A percentile compares a stretch with the other conserved stretches of the same genome.
phyloP scores from a whole-genome alignment of 2,113 vertebrate species.

The Cebidichthys violaceus region DNA sequence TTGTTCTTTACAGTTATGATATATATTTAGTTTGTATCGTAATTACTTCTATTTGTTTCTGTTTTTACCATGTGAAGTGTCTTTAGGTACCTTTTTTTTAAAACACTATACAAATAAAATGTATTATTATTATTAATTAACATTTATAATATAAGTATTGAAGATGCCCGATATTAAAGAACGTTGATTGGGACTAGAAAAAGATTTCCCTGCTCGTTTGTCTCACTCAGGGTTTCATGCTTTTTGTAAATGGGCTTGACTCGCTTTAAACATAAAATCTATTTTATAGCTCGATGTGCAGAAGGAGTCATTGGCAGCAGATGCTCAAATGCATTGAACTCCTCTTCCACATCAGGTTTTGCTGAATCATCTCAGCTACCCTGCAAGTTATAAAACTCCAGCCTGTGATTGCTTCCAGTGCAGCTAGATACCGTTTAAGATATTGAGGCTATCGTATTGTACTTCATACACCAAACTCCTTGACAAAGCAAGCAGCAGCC shows the following conservation, averaged over 20 bases:
- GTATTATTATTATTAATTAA: not conserved
- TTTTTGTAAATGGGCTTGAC: not conserved
- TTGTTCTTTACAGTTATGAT: no score
- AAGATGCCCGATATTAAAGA: not conserved
- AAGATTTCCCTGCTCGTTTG: not conserved
- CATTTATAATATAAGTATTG: not conserved
- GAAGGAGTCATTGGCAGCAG: not conserved
- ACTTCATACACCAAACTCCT: not conserved
- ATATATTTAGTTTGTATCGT: no score
- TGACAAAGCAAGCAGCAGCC: not conserved
- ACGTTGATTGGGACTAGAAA: not conserved
- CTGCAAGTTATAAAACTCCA: not conserved
- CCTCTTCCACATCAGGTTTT: not conserved
- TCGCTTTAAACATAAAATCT: not conserved
- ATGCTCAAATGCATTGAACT: constrained; percentile 10
- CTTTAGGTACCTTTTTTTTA: no score
- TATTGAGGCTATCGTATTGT: not conserved
- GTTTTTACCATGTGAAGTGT: no score
- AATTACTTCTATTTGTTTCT: no score
- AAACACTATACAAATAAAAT: no score
- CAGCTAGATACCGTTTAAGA: not conserved
- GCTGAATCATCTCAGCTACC: not conserved
- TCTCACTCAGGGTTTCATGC: not conserved
- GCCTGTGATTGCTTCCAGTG: not conserved
- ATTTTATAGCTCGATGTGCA: not conserved